Base-by-base conservation (phyloP, 2,797 vertebrate species). In the Intellagama lesueurii region DNA sequence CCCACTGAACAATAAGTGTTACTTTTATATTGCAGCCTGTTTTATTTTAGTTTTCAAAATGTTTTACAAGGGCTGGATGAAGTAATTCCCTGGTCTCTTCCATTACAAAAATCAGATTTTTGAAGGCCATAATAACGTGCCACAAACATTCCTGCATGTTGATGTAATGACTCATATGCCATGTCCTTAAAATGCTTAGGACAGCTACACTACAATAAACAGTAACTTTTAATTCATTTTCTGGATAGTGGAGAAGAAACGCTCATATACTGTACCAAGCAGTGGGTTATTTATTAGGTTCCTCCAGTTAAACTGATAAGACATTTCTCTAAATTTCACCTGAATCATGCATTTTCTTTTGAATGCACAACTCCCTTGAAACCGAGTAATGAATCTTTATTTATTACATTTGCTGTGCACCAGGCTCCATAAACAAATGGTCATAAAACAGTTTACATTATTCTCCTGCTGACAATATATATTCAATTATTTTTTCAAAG, bases 71-170 rank as follows among this genome's bases (percentile, higher is more conserved):
- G 14, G 17, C 7, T 81, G 24, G 49, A 75, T 86, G 66, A 85
- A 35, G 28, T 78, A 78, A 47, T 2, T 72, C 26, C 7, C n/a
- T 70, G 86, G 44, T 32, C 0, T 0, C 9, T 81, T 75, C 70
- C 83, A 3, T 49, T 26, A 87, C 22, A 32, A 64, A 91, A 87
- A 80, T 0, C 79, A 80, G 52, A 56, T 77, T 89, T 60, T 73
- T 68, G 1, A 19, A 32, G 72, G 14, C 12, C 1, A 30, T 68
- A 69, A 17, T 5, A 4, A 1, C 22, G 40, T 60, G 88, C 49
- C 30, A 56, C 44, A 40, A 56, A 60, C 70, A 56, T 32, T 49
- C 81, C 44, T 70, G 77, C 49, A 90, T 82, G 28, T 79, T 81
- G 83, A 90, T 82, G 28, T 78, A 79, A 81, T 19, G 44, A 32